phyloP scores from a whole-genome alignment of 2,888 invertebrate genomes.

The Diadegma fenestrale region DNA sequence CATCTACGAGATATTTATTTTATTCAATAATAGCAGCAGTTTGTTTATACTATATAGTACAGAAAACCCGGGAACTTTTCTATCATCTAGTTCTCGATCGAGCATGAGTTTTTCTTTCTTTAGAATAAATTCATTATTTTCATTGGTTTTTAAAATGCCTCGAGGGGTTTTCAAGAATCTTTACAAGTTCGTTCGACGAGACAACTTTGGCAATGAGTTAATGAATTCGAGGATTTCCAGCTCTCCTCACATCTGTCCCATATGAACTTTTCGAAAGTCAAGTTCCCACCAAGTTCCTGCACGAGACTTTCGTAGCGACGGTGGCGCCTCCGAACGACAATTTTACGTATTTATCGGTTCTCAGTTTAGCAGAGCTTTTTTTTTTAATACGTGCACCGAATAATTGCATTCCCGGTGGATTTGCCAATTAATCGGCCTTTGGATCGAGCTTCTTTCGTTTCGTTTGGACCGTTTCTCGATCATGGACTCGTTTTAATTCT shows the following conservation, averaged over 20 bases:
- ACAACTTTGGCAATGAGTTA: slow-evolving; percentile 51
- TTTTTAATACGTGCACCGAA: slow-evolving; percentile 59
- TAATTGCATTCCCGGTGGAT: slow-evolving; percentile 11
- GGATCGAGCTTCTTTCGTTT: neutral
- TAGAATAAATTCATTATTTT: neutral
- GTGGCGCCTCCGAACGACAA: slow-evolving; percentile 18
- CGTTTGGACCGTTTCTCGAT: neutral
- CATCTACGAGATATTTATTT: slow-evolving; percentile 54
- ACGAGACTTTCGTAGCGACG: neutral
- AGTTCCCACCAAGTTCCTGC: neutral
- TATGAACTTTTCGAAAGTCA: neutral
- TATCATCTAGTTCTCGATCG: slow-evolving; percentile 40
- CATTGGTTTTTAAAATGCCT: neutral
- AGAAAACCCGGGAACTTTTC: slow-evolving; percentile 52
- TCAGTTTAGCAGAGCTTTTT: slow-evolving; percentile 49
- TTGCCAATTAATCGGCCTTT: neutral
- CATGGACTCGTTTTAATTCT: neutral
- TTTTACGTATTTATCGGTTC: slow-evolving; percentile 2
- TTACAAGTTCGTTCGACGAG: slow-evolving; percentile 20
- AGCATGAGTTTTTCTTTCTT: slow-evolving; percentile 16
- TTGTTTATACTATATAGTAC: slow-evolving; percentile 51
- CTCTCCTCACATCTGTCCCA: neutral
- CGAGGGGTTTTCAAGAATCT: slow-evolving; percentile 13
- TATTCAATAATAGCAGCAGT: slow-evolving; percentile 44
- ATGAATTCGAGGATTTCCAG: slow-evolving; percentile 33